Base-by-base conservation (phyloP, 1,140 invertebrate genomes). In the Eufriesea mexicana region DNA sequence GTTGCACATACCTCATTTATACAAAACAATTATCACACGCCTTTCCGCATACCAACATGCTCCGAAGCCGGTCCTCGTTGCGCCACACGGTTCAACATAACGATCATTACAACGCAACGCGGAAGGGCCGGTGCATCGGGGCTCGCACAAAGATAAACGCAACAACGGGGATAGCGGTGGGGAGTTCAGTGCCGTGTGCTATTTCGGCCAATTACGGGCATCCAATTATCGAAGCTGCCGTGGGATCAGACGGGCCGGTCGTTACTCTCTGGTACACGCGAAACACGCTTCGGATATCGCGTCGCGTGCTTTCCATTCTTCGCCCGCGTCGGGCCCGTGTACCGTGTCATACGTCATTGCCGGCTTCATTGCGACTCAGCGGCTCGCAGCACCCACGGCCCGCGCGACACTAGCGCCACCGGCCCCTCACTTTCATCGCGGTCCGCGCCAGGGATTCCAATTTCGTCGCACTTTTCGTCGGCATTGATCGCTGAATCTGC, bases 181-280 rank as follows among this genome's bases (percentile, higher is more conserved):
- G 67, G 51, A 68, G 78, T 74, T 61, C 80, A 62, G 28, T n/a
- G 49, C 25, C 57, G 57, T 57, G 57, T 76, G 81, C 87, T 67
- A 89, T 89, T 89, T 90, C 84, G 81, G 78, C 86, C 89, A 90
- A 90, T 90, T 89, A 90, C 86, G 87, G 49, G 86, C 81, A 85
- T 90, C 89, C 89, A 90, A 90, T 90, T 90, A 90, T 90, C 89
- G 88, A 84, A 68, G 79, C 78, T 79, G 74, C 28, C 64, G 25
- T 42, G 47, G 73, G 54, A 83, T 79, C 72, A 70, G 59, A 68
- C 64, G 67, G 64, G 49, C 54, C 59, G 80, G 73, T 79, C 83
- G 86, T 90, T 89, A 87, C 85, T 87, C 89, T 82, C 86, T 55
- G 66, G 71, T 73, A 79, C 76, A 89, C 84, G 84, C 86, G 86